Evolutionary conservation across 2,888 invertebrate genomes (phyloP), one percentile per base, ranked within the genome.

Genomic region (Pogonocherus hispidulus): DNA sequence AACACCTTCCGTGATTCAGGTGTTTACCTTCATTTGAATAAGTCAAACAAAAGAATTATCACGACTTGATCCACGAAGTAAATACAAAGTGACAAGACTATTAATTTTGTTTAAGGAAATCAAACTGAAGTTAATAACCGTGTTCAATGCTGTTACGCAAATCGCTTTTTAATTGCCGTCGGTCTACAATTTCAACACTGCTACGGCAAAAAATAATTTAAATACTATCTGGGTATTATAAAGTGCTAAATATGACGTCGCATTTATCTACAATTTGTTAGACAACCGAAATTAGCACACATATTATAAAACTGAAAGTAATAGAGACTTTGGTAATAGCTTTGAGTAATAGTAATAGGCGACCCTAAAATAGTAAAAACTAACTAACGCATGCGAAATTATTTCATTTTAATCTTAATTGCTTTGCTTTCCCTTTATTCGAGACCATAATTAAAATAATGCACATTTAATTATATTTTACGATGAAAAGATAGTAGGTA

Each of bases 401-500:
- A 16, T 11, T 22, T 49, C 19, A 20, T 14, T 23, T 14, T 14
- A 23, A 14, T 23, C 49, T 51, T 22, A 51, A 51, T 51, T 51
- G 23, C 14, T 14, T 41, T 27, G 23, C 57, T 57, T 57, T 57
- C 57, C 46, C 41, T 16, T 14, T 20, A 23, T 16, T 57, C 44
- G 22, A 44, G 14, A 23, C n/a, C 9, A 0, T 8, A 57, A 57
- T 44, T 44, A 46, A 57, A 46, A 57, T 37, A 16, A 19, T 41
- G 22, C 41, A 22, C 44, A 23, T 57, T 57, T 57, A 57, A 57
- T 57, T 44, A 46, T n/a, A n/a, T 23, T 14, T 46, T 19, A 23
- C 16, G 23, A 23, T 46, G 41, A 41, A 37, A 22, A 23, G 44
- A 57, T 57, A 46, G 23, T 46, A 57, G n/a, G n/a, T n/a, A n/a